Percentiles rank a stretch among this genome's conserved stretches.
Conservation (phyloP, 2,888 invertebrate species). For the Malthinus seriepunctatus region DNA sequence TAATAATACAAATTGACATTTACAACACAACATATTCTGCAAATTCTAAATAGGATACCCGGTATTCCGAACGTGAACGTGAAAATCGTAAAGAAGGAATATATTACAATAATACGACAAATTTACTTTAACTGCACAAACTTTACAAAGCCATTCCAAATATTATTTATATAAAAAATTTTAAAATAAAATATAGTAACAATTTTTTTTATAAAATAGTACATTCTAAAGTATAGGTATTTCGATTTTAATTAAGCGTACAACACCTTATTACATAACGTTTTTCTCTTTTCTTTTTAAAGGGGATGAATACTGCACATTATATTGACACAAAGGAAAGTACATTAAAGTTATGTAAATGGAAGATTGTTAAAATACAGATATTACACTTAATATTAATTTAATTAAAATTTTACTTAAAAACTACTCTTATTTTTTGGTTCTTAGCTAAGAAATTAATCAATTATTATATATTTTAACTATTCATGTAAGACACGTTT, state of each 20-base stretch:
- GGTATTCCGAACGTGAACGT: constrained; percentile 46
- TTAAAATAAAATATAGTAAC: not conserved
- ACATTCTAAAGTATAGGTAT: not conserved
- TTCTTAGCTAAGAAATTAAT: not conserved
- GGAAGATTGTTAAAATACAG: constrained; percentile 3
- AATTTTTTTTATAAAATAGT: constrained; percentile 1
- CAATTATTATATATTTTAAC: not conserved
- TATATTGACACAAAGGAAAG: not conserved
- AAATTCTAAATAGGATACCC: constrained; percentile 45
- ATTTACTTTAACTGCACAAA: constrained; percentile 13
- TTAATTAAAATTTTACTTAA: not conserved
- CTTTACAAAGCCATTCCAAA: not conserved
- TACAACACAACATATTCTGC: constrained; percentile 17
- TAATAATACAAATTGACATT: constrained; percentile 1
- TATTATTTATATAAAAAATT: not conserved
- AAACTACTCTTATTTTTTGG: not conserved
- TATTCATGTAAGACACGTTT: not conserved
- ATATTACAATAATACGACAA: not conserved
- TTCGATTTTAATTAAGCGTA: constrained; percentile 6
- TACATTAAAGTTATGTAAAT: not conserved
- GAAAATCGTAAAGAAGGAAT: not conserved
- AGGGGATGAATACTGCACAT: constrained; percentile 2
- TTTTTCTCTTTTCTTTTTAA: not conserved
- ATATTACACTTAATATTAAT: constrained; percentile 3
- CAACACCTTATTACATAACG: not conserved